phyloP scores from a whole-genome alignment of 1,140 invertebrate genomes.

The Bilobella aurantiaca region DNA sequence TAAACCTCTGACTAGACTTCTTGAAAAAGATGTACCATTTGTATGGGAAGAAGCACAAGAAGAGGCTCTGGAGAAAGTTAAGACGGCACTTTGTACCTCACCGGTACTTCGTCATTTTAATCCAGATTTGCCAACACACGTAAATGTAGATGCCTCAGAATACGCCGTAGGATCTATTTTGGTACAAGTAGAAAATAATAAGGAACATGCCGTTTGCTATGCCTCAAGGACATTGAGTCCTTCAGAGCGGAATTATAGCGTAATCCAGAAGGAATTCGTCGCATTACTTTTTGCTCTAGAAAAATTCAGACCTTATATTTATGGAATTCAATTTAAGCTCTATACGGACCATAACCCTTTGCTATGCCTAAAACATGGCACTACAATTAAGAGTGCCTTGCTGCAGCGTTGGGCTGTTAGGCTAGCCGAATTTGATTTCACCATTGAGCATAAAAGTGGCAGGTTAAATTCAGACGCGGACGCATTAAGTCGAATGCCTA shows the following conservation, averaged over 20 bases:
- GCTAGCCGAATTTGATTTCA: neutral
- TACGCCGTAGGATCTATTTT: slow-evolving; percentile 44
- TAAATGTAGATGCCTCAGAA: slow-evolving; percentile 44
- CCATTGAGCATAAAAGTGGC: neutral
- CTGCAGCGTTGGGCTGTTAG: slow-evolving; percentile 1
- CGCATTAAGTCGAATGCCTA: neutral
- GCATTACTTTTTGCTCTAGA: slow-evolving; percentile 33
- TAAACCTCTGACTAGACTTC: slow-evolving; percentile 38
- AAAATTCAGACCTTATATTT: slow-evolving; percentile 3
- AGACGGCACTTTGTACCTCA: slow-evolving; percentile 30
- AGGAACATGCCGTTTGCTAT: slow-evolving; percentile 42
- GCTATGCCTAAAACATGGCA: neutral
- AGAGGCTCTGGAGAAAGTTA: slow-evolving; percentile 35
- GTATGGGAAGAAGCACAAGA: slow-evolving; percentile 30
- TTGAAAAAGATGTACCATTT: slow-evolving; percentile 33
- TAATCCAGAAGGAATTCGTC: slow-evolving; percentile 41
- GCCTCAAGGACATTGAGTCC: slow-evolving; percentile 38
- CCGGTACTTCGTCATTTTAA: slow-evolving; percentile 34
- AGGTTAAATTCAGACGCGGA: neutral
- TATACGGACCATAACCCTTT: slow-evolving; percentile 4
- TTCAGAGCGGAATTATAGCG: slow-evolving; percentile 38
- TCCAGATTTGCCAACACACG: slow-evolving; percentile 30
- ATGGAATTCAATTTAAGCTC: neutral
- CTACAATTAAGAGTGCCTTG: neutral
- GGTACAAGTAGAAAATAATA: slow-evolving; percentile 39